Evolutionary conservation across 2,888 invertebrate species (phyloP), one percentile per base, ranked within the genome.

Genomic region (Synergus umbraculus): DNA sequence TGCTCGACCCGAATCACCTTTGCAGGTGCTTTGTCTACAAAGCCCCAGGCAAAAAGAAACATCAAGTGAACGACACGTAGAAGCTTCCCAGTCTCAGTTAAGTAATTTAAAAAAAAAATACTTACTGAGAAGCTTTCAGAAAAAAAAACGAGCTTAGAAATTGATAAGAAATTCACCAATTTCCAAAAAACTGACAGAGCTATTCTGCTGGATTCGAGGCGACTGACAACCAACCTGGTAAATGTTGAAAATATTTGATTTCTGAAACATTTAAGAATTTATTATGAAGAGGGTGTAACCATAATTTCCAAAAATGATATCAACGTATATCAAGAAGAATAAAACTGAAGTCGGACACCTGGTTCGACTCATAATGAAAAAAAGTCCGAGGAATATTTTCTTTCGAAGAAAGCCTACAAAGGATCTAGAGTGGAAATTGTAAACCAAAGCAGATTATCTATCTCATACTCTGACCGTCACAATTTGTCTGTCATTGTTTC

Each of bases 51-150:
- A 54, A 73, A 73, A 73, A 73, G 73, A 54, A 73, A 73, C 49
- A 29, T 18, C 15, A 29, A 46, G 5, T 13, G 4, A 43, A 76
- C 41, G 54, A 15, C 73, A 73, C 46, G 37, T 15, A n/a, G 13
- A 63, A 76, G 63, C 76, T 44, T n/a, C 58, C 44, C 18, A 18
- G 41, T 49, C 69, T 78, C 46, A 22, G 37, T 60, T 78, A 78
- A 78, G 69, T 78, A 78, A 78, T 78, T 58, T 69, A 46, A 78
- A 73, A 63, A 44, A 49, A 60, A 29, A 12, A 13, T n/a, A n/a
- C 43, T 29, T 60, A 43, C 76, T 76, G 37, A 76, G 66, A 73
- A 13, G 44, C 29, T 49, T 22, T 49, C 41, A 29, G 44, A 41
- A 46, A 5, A 18, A 60, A 49, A 15, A 49, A 29, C 22, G 29